Evolutionary conservation across 2,797 vertebrate genomes (phyloP).

Genomic region (Philypnodon macrostomus): DNA sequence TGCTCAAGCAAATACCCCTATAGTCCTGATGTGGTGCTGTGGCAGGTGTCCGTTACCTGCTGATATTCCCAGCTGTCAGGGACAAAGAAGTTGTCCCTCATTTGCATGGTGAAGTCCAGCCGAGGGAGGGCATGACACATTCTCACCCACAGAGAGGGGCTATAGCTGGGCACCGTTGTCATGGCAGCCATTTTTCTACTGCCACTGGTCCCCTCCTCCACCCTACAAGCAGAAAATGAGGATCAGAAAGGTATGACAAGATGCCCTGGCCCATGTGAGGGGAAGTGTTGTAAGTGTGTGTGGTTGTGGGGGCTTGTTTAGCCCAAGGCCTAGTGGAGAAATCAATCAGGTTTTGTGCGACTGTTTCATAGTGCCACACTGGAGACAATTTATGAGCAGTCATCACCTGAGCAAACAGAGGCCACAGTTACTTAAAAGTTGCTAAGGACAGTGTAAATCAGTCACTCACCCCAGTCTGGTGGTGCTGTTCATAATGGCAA

Average conservation of each 20-base stretch:
- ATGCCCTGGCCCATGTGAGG: too few relatives aligned
- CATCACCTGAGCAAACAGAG: slow-evolving; percentile 13
- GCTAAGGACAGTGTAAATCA: slow-evolving; percentile 17
- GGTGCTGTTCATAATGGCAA: neutral
- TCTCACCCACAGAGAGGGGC: slow-evolving; percentile 80
- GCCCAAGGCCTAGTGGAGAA: slow-evolving; percentile 9
- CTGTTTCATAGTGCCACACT: neutral
- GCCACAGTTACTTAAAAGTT: slow-evolving; percentile 13
- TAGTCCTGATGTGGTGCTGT: slow-evolving; percentile 14
- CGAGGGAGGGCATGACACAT: slow-evolving; percentile 80
- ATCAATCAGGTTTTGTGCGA: neutral
- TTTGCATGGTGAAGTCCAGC: slow-evolving; percentile 80
- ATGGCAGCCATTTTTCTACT: slow-evolving; percentile 73
- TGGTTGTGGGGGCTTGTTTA: too few relatives aligned
- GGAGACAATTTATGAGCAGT: slow-evolving; percentile 14
- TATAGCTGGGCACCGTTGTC: slow-evolving; percentile 78
- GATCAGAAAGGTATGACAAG: neutral
- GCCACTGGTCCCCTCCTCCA: slow-evolving; percentile 55
- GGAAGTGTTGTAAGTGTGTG: too few relatives aligned
- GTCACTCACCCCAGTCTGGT: neutral
- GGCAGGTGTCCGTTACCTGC: slow-evolving; percentile 71
- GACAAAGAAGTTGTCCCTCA: slow-evolving; percentile 76
- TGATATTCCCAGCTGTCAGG: slow-evolving; percentile 85
- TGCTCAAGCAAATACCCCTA: slow-evolving; percentile 22
- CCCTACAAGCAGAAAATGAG: slow-evolving; percentile 39